phyloP scores from a whole-genome alignment of 2,797 vertebrate genomes.

The Gallinago nigripennis region DNA sequence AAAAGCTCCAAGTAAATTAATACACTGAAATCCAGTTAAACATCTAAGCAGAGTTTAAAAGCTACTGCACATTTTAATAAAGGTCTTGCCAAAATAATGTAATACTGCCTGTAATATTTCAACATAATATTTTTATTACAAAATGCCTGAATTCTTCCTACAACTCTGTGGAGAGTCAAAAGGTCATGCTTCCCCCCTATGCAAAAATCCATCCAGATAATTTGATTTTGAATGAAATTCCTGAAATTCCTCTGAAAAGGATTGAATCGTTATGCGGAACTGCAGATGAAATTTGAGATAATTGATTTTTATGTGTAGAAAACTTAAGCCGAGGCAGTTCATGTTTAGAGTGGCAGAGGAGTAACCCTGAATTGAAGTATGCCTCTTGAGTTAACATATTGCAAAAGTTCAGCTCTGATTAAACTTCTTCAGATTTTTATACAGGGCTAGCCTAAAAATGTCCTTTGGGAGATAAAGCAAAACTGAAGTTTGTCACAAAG shows the following conservation, averaged over 20 bases:
- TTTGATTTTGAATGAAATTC: conserved; percentile 16
- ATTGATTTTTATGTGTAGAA: not conserved
- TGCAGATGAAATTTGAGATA: not conserved
- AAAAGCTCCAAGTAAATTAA: not conserved
- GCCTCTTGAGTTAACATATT: not conserved
- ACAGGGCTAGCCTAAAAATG: rapidly evolving
- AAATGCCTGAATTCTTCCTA: not conserved
- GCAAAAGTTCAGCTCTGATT: not conserved
- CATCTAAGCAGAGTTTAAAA: not conserved
- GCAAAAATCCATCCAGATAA: not conserved
- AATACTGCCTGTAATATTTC: not conserved
- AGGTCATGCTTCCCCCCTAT: not conserved
- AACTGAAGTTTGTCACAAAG: not conserved
- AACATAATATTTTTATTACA: not conserved
- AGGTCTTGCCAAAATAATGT: not conserved
- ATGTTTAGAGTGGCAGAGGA: not conserved
- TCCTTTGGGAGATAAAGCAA: not conserved
- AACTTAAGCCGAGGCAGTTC: not conserved
- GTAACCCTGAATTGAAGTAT: not conserved
- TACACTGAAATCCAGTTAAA: not conserved
- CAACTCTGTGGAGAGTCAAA: not conserved
- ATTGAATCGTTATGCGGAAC: not conserved
- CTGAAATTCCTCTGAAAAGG: not conserved
- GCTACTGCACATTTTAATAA: not conserved
- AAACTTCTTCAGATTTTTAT: not conserved